Percentiles rank a stretch among this genome's conserved stretches.
phyloP scores from a whole-genome alignment of 2,113 vertebrate genomes.

The Vanacampus margaritifer region DNA sequence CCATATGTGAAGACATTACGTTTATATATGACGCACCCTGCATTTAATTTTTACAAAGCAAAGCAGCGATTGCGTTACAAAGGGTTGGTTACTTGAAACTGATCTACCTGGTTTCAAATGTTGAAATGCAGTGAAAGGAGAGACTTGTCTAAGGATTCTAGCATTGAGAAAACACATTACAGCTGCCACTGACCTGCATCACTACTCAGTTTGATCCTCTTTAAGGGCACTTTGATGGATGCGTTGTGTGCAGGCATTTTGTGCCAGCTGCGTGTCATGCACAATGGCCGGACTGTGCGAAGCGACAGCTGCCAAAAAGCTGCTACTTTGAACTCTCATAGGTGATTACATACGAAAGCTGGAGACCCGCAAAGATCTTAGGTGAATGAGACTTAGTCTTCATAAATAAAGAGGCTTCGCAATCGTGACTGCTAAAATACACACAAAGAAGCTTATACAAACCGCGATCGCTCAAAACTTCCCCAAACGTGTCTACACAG shows the following conservation, averaged over 20 bases:
- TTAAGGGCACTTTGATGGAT: slow-evolving; percentile 55
- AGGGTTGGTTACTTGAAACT: slow-evolving; percentile 11
- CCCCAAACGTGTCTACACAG: slow-evolving; percentile 18
- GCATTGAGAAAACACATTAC: slow-evolving; percentile 32
- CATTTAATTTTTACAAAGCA: slow-evolving; percentile 18
- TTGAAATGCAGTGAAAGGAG: slow-evolving; percentile 35
- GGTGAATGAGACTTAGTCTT: neutral
- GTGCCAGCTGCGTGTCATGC: slow-evolving; percentile 60
- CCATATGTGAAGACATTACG: neutral
- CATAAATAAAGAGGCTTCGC: slow-evolving; percentile 9
- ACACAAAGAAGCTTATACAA: slow-evolving; percentile 6
- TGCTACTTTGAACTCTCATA: slow-evolving; percentile 22
- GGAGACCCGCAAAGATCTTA: neutral
- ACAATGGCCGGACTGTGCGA: slow-evolving; percentile 71
- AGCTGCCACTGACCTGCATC: slow-evolving; percentile 56
- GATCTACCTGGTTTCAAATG: slow-evolving; percentile 22
- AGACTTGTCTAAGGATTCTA: slow-evolving; percentile 46
- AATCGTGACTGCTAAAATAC: neutral
- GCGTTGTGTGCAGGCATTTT: slow-evolving; percentile 57
- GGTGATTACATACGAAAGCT: slow-evolving; percentile 23
- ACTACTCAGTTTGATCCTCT: slow-evolving; percentile 38
- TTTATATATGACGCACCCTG: slow-evolving; percentile 19
- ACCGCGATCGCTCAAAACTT: slow-evolving; percentile 2
- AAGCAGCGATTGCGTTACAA: slow-evolving; percentile 21
- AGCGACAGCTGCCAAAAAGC: slow-evolving; percentile 62